These are phyloP conservation scores for Reticulitermes lucifugus DNA, from an alignment of 2,888 invertebrate species.

Conservation along the genomic window DNA sequence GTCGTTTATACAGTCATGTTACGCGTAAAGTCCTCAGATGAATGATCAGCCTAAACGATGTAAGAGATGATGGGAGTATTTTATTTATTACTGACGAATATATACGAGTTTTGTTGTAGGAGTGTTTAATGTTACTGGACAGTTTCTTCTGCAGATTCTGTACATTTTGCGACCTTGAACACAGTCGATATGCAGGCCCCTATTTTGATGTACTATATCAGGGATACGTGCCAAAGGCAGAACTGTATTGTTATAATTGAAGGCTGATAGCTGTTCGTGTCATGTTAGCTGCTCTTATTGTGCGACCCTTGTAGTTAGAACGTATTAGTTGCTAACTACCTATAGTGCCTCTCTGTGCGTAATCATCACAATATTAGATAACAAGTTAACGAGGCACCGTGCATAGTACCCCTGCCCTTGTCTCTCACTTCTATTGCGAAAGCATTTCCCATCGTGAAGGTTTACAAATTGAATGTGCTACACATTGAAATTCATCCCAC, in stretches of 20 bases:
- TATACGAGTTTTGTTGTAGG: too few species aligned
- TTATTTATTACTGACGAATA: too few species aligned
- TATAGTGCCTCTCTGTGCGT: neutral
- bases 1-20: too few species aligned
- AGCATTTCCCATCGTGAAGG: neutral
- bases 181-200: neutral
- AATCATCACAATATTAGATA: conserved; percentile 5
- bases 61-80: too few species aligned
- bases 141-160: neutral
- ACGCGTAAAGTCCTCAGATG: too few species aligned
- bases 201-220: neutral
- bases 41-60: too few species aligned
- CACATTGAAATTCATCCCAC: conserved; percentile 12
- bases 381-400: neutral
- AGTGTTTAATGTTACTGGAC: too few species aligned
- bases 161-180: neutral
- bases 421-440: neutral
- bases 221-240: neutral
- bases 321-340: conserved; percentile 13
- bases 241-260: neutral
- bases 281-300: neutral
- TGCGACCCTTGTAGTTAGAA: neutral
- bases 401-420: neutral
- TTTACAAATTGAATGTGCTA: conserved; percentile 12
- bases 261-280: neutral